These are phyloP conservation scores for Limenitis camilla DNA, from an alignment of 2,888 invertebrate genomes.

Conservation along the genomic window DNA sequence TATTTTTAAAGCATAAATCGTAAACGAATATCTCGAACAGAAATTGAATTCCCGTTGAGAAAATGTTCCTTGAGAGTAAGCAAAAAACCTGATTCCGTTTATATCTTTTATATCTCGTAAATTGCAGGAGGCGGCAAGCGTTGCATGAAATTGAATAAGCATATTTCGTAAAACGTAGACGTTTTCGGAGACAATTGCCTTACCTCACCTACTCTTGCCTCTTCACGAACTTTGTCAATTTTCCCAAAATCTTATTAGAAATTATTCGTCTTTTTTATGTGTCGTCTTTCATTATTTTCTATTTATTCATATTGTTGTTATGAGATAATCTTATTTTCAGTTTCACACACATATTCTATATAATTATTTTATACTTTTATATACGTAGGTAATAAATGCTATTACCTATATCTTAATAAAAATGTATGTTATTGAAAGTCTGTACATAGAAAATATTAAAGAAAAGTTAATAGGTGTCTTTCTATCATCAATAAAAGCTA, in stretches of 20 bases:
- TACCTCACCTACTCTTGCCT: constrained; percentile 73
- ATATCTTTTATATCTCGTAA: constrained; percentile 76
- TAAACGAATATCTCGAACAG: constrained; percentile 29
- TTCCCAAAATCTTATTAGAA: constrained; percentile 68
- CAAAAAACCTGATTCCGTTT: constrained; percentile 75
- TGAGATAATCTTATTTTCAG: constrained; percentile 2
- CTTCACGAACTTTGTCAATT: constrained; percentile 74
- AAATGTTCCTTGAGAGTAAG: constrained; percentile 74
- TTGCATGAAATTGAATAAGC: constrained; percentile 76
- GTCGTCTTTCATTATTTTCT: constrained; percentile 30
- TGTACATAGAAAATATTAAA: no score
- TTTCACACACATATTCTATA: no score
- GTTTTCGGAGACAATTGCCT: constrained; percentile 75
- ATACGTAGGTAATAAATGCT: no score
- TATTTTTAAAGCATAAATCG: constrained; percentile 26
- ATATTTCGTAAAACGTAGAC: constrained; percentile 75
- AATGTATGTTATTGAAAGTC: no score
- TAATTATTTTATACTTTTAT: no score
- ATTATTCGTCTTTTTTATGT: constrained; percentile 54
- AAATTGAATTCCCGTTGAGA: constrained; percentile 73
- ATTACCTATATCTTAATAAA: no score
- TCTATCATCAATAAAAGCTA: no score
- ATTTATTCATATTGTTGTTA: constrained; percentile 10
- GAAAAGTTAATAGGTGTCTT: no score
- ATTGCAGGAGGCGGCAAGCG: constrained; percentile 75